These are phyloP conservation scores for Chrysolina haemoptera DNA, from an alignment of 2,888 invertebrate species.

Conservation along the genomic window DNA sequence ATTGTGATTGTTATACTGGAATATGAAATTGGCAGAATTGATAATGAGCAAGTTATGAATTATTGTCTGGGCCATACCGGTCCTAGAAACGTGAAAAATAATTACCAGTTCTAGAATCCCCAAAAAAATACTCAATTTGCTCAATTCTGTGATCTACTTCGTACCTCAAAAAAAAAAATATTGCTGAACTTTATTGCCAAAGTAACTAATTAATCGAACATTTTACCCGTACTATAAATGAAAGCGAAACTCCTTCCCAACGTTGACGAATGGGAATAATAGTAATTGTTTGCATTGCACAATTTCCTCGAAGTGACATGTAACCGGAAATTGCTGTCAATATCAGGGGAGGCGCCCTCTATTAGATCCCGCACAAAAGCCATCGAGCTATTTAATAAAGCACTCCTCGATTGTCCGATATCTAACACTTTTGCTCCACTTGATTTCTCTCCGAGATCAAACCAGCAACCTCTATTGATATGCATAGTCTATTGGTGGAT, in stretches of 20 bases:
- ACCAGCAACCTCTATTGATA: conserved; percentile 63
- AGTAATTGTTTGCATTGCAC: conserved; percentile 68
- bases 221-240: conserved; percentile 18
- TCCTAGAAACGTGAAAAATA: too few species aligned
- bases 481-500: conserved; percentile 62
- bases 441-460: conserved; percentile 49
- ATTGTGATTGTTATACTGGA: too few species aligned
- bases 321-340: conserved; percentile 71
- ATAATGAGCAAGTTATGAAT: too few species aligned
- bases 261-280: conserved; percentile 65
- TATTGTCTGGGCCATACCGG: too few species aligned
- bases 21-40: too few species aligned
- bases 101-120: too few species aligned
- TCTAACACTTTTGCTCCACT: conserved; percentile 64
- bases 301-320: conserved; percentile 69
- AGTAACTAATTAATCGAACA: neutral
- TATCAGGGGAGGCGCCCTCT: conserved; percentile 66
- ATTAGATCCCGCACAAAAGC: conserved; percentile 69
- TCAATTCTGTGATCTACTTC: too few species aligned
- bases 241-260: conserved; percentile 25
- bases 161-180: too few species aligned
- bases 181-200: too few species aligned
- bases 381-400: conserved; percentile 69
- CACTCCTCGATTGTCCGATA: conserved; percentile 68
- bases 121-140: too few species aligned